phyloP scores from a whole-genome alignment of 2,113 vertebrate species.

The Spermophilus dauricus region DNA sequence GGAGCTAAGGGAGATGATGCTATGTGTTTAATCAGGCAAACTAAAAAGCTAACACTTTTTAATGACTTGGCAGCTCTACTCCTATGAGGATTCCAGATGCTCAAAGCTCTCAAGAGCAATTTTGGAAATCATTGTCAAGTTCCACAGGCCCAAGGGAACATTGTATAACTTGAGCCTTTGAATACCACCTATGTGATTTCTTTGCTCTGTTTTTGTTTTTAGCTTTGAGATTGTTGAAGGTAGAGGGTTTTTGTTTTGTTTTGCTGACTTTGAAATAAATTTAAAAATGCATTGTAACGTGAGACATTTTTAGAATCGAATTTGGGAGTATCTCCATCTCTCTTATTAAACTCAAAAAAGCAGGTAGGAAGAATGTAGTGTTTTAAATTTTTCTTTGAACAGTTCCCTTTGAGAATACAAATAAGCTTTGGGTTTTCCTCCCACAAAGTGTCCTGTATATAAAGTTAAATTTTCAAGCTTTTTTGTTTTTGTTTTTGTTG shows the following conservation, averaged over 20 bases:
- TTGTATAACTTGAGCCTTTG: not conserved
- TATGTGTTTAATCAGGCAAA: conserved; percentile 61
- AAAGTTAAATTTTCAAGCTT: not conserved
- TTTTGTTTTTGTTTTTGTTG: not conserved
- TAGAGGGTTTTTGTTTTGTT: not conserved
- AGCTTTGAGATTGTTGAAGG: conserved; percentile 5
- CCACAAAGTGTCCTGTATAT: not conserved
- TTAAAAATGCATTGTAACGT: not conserved
- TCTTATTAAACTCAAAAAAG: not conserved
- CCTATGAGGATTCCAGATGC: conserved; percentile 41
- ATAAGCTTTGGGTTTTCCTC: conserved; percentile 33
- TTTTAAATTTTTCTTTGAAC: not conserved
- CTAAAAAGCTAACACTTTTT: conserved; percentile 47
- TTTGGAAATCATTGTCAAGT: conserved; percentile 56
- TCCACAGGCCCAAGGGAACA: not conserved
- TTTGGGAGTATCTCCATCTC: not conserved
- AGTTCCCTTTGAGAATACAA: not conserved
- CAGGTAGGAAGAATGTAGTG: not conserved
- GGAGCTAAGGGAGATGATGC: not conserved
- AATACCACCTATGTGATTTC: not conserved
- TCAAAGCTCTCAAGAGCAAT: conserved; percentile 40
- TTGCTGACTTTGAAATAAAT: conserved; percentile 27
- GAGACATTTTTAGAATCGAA: not conserved
- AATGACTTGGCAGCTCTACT: not conserved
- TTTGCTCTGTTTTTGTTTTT: not conserved